phyloP scores from a whole-genome alignment of 2,113 vertebrate species.

The Pica pica region DNA sequence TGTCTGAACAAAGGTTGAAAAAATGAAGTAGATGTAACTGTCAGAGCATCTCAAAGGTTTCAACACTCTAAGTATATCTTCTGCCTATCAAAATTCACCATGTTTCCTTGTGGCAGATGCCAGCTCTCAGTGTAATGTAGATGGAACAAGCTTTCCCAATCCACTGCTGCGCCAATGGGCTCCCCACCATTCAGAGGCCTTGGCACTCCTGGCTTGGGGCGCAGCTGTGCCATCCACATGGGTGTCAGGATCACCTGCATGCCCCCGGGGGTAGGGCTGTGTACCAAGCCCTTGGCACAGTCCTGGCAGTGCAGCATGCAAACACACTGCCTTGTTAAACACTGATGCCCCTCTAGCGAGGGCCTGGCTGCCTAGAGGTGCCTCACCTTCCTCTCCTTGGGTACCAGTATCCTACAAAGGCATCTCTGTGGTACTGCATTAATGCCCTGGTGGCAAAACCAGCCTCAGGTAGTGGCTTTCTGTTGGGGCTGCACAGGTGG shows the following conservation, averaged over 20 bases:
- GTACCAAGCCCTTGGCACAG: background rate
- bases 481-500: background rate
- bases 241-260: background rate
- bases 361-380: background rate
- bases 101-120: background rate
- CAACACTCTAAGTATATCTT: background rate
- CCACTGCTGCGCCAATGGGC: background rate
- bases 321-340: background rate
- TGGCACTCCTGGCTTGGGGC: background rate
- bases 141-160: background rate
- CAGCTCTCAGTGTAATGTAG: background rate
- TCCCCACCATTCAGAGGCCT: background rate
- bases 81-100: background rate
- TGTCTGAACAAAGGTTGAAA: background rate
- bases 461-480: background rate
- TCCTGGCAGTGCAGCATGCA: background rate
- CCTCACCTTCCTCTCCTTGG: background rate
- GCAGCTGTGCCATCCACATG: background rate
- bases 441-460: background rate
- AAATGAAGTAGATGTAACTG: background rate
- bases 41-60: background rate
- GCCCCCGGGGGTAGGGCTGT: background rate
- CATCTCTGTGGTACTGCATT: background rate
- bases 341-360: background rate
- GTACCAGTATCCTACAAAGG: background rate